Percentiles rank a stretch among this genome's conserved stretches.
Evolutionary conservation across 2,888 invertebrate genomes (phyloP).

Genomic region (Taphrorychus bicolor): DNA sequence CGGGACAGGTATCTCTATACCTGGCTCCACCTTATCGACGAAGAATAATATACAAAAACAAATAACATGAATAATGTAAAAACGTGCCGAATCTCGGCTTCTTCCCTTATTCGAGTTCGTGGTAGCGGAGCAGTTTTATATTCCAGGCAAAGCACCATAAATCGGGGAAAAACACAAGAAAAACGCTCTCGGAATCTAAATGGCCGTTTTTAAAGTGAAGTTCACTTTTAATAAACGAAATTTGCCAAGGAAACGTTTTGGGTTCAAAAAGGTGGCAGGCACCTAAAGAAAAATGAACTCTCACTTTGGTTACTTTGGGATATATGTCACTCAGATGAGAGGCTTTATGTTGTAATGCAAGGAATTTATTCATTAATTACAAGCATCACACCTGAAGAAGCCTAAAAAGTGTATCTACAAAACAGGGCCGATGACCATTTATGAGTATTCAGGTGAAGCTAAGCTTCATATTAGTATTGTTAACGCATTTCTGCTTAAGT

Average conservation of each 20-base stretch:
- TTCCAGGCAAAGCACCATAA: slow-evolving; percentile 29
- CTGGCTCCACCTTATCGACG: background rate
- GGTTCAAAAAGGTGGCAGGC: background rate
- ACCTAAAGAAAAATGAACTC: background rate
- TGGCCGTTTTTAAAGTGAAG: slow-evolving; percentile 1
- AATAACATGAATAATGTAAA: slow-evolving; percentile 36
- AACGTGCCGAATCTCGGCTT: slow-evolving; percentile 33
- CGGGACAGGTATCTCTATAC: background rate
- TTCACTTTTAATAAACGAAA: slow-evolving; percentile 20
- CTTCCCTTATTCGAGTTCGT: slow-evolving; percentile 18
- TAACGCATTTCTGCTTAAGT: no score
- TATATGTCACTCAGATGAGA: no score
- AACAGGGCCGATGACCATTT: no score
- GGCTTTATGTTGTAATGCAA: no score
- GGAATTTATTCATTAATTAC: no score
- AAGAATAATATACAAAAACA: slow-evolving; percentile 24
- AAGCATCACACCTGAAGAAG: no score
- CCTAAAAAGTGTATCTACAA: no score
- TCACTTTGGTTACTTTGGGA: background rate
- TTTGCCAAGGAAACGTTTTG: background rate
- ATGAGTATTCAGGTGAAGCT: no score
- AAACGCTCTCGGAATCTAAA: slow-evolving; percentile 31
- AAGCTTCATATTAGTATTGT: no score
- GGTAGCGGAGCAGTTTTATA: slow-evolving; percentile 26
- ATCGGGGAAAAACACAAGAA: slow-evolving; percentile 31